phyloP scores from a whole-genome alignment of 2,113 vertebrate genomes.

The Carassius gibelio region DNA sequence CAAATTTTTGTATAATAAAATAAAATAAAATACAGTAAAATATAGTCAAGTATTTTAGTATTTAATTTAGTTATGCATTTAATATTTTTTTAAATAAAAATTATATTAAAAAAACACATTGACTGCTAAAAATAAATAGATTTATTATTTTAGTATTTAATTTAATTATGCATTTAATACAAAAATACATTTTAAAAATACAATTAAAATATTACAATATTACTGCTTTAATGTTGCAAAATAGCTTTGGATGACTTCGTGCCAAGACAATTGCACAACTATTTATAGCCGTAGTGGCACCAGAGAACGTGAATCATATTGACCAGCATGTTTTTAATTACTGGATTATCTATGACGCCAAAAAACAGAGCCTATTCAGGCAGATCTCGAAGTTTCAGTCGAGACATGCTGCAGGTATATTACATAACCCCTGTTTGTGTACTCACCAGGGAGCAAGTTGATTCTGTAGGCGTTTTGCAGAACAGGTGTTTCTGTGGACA shows the following conservation, averaged over 20 bases:
- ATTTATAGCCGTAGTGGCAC: neutral
- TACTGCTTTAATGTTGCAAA: neutral
- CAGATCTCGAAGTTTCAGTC: neutral
- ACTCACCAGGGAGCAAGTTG: neutral
- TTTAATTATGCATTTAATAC: no score
- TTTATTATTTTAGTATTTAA: no score
- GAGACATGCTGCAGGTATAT: no score
- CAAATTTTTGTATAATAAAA: no score
- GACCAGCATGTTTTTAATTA: neutral
- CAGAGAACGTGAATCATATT: neutral
- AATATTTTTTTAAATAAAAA: no score
- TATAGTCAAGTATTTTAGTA: no score
- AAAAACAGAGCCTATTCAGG: neutral
- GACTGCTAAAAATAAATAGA: no score
- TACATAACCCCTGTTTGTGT: neutral
- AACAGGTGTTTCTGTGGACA: slow-evolving; percentile 8
- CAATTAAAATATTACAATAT: neutral
- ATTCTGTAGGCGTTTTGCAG: neutral
- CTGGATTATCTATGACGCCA: neutral
- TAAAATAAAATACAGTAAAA: no score
- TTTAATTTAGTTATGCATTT: no score
- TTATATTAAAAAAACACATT: no score
- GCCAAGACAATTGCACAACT: neutral
- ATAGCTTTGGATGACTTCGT: neutral
- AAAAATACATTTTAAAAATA: neutral